Conservation (phyloP, 2,797 vertebrate genomes). For the Halcyon smyrnensis region DNA sequence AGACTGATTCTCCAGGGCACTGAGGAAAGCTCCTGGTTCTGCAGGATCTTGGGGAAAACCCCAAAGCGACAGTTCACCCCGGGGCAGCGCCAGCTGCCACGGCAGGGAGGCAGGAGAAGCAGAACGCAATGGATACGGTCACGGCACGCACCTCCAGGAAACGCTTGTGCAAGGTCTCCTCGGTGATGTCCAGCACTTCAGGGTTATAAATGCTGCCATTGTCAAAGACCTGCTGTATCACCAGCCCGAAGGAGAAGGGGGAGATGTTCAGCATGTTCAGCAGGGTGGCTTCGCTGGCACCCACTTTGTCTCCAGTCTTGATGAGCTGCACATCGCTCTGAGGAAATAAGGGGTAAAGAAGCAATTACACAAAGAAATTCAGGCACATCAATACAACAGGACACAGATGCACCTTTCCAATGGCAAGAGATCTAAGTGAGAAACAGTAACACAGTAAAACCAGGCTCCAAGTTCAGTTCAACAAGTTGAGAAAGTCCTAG, state of each 20-base stretch:
- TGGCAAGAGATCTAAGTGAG: accelerated
- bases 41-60: neutral
- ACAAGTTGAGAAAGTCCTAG: neutral
- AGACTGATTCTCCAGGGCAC: neutral
- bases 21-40: neutral
- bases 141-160: conserved; percentile 89
- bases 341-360: neutral
- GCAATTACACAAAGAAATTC: neutral
- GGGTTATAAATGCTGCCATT: conserved; percentile 98
- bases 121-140: accelerated
- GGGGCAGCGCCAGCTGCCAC: neutral
- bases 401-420: neutral
- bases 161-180: conserved; percentile 90
- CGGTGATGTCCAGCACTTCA: conserved; percentile 97
- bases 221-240: conserved; percentile 98
- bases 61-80: accelerated
- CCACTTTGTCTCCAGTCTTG: conserved; percentile 94
- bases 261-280: conserved; percentile 99
- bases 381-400: accelerated
- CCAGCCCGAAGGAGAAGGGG: conserved; percentile 94
- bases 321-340: conserved; percentile 96
- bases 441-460: neutral
- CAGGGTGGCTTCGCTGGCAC: conserved; percentile 96
- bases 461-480: neutral
- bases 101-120: accelerated